These are phyloP conservation scores for Mythimna lalbum DNA, from an alignment of 2,888 invertebrate genomes.

Conservation along the genomic window DNA sequence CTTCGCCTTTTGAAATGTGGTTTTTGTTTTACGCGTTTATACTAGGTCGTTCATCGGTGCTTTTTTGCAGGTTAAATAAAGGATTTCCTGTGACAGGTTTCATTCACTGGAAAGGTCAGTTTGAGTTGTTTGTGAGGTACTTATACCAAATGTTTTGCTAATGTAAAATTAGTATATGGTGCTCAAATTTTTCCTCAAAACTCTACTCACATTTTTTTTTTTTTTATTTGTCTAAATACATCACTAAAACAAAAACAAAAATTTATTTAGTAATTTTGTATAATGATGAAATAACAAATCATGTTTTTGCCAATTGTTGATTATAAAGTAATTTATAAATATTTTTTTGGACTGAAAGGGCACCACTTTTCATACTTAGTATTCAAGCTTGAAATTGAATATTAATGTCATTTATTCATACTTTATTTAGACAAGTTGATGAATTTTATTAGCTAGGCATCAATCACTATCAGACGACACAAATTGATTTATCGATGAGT, in stretches of 20 bases:
- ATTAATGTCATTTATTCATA: not conserved
- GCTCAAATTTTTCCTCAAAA: too few relatives aligned
- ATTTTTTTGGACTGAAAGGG: too few relatives aligned
- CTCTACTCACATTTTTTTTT: too few relatives aligned
- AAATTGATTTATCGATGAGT: too few relatives aligned
- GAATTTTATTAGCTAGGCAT: not conserved
- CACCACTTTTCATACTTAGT: too few relatives aligned
- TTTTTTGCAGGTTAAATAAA: slow-evolving; percentile 2
- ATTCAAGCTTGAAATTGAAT: not conserved
- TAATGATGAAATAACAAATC: too few relatives aligned
- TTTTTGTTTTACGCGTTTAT: slow-evolving; percentile 49
- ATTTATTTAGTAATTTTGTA: too few relatives aligned
- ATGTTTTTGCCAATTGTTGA: too few relatives aligned
- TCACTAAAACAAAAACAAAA: too few relatives aligned
- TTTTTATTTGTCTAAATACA: too few relatives aligned
- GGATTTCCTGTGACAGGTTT: not conserved
- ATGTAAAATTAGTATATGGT: not conserved
- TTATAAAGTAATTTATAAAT: too few relatives aligned
- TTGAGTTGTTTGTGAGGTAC: not conserved
- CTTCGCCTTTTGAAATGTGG: slow-evolving; percentile 33
- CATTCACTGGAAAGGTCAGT: not conserved
- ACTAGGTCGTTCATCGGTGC: slow-evolving; percentile 5
- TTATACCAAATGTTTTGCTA: not conserved
- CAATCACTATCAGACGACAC: not conserved
- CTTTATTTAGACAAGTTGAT: not conserved